Evolutionary conservation across 2,888 invertebrate species (phyloP).

Genomic region (Oxytorus armatus): DNA sequence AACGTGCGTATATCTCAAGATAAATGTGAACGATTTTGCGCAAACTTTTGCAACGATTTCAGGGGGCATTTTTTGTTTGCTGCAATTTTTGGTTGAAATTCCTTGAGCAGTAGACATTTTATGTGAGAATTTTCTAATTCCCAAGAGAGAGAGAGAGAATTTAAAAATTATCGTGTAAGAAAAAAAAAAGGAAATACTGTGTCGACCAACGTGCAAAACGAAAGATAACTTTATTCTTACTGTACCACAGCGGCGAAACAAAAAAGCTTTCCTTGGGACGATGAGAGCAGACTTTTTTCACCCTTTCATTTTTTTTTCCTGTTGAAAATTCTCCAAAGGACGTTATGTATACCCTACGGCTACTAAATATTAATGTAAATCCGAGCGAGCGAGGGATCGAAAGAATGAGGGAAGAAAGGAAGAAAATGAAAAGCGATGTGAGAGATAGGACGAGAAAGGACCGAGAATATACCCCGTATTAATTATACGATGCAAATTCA

Average conservation of each 20-base stretch:
- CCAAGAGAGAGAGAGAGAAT: no score
- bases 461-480: conserved; percentile 56
- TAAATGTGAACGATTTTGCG: no score
- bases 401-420: conserved; percentile 31
- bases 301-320: conserved; percentile 26
- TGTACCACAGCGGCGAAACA: not conserved
- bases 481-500: conserved; percentile 74
- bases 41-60: no score
- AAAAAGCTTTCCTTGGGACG: not conserved
- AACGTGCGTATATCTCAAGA: no score
- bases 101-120: no score
- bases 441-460: conserved; percentile 30
- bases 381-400: conserved; percentile 12
- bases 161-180: no score
- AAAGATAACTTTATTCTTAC: conserved; percentile 31
- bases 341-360: not conserved
- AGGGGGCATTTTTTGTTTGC: no score
- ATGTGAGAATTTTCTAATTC: no score
- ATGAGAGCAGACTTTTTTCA: not conserved
- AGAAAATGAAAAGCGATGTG: conserved; percentile 26
- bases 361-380: conserved; percentile 66
- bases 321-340: conserved; percentile 23
- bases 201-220: conserved; percentile 25
- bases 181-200: conserved; percentile 19
- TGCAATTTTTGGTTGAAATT: no score